Evolutionary conservation across 2,797 vertebrate species (phyloP), one percentile per base, ranked within the genome.

Genomic region (Basileuterus tristriatus): DNA sequence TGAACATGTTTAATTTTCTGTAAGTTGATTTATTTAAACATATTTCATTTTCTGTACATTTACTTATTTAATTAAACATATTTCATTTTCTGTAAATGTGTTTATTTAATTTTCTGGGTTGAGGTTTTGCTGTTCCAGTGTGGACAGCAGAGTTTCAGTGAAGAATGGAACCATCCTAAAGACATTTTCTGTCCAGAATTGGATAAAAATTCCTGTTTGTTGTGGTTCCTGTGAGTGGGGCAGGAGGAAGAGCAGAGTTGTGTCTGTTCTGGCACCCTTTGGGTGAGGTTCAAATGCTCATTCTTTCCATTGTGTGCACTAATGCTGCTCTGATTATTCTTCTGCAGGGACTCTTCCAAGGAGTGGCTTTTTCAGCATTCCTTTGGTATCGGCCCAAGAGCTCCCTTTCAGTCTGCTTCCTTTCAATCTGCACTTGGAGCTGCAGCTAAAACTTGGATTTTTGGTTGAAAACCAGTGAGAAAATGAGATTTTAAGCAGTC

Each of bases 301-400:
- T 96, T 95, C 93, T 91, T 97, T 94, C 95, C 95, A 83, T 86
- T 91, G 91, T 96, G 94, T 87, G 90, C 70, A 68, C 56, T 65
- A 64, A 92, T 64, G 22, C 43, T 90, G 44, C 74, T 41, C 41
- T 90, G 75, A 29, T 89, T 68, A 3, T 24, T 0, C 81, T 82
- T 44, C 78, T 94, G 52, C 11, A n/a, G 94, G 94, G 95, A 95
- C 83, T 37, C 49, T 84, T 93, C 59, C 44, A 92, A 89, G 94
- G 94, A 95, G 95, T 96, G 96, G 95, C 94, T 94, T 89, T 87
- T 69, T 1, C 10, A 81, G 46, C 94, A 89, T 95, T 95, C 89
- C 87, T 96, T 96, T 80, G 56, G 64, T 92, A 87, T 77, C 95
- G 80, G 80, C 83, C 30, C 1, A 60, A 58, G 53, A 91, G 49